These are phyloP conservation scores for Pipistrellus pygmaeus DNA, from an alignment of 2,797 vertebrate species.

Conservation along the genomic window DNA sequence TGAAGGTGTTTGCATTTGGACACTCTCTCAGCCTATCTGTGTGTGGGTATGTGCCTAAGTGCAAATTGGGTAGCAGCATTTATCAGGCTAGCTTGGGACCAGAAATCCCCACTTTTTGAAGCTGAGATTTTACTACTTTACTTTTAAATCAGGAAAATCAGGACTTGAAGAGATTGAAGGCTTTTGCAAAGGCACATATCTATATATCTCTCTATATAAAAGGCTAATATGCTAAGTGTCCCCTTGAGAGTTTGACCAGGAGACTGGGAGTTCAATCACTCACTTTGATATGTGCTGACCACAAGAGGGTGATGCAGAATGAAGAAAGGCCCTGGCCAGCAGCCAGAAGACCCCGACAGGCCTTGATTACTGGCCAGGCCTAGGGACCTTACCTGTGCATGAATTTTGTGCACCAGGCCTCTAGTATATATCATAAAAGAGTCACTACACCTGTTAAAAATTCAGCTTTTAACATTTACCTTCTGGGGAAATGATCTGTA, in stretches of 20 bases:
- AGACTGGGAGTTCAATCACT: no score
- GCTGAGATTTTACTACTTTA: conserved; percentile 48
- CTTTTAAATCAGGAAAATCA: conserved; percentile 48
- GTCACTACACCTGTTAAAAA: not conserved
- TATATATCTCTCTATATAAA: no score
- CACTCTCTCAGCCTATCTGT: not conserved
- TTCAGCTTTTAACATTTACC: conserved; percentile 40
- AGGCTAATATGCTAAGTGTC: no score
- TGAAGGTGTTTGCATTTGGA: not conserved
- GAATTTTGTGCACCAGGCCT: no score
- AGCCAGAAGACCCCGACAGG: no score
- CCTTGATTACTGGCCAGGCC: no score
- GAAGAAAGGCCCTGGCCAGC: no score
- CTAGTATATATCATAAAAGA: not conserved
- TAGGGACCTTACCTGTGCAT: no score
- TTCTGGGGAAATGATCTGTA: conserved; percentile 47
- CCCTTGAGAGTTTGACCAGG: no score
- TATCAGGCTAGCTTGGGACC: not conserved
- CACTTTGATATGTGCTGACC: no score
- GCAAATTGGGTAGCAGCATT: not conserved
- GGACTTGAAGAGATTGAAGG: conserved; percentile 11
- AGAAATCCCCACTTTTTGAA: conserved; percentile 20
- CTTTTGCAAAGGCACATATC: not conserved
- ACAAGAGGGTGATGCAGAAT: no score
- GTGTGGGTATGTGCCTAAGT: not conserved